phyloP scores from a whole-genome alignment of 92 coral and sea anemone species.

The Epizoanthus stellaris region DNA sequence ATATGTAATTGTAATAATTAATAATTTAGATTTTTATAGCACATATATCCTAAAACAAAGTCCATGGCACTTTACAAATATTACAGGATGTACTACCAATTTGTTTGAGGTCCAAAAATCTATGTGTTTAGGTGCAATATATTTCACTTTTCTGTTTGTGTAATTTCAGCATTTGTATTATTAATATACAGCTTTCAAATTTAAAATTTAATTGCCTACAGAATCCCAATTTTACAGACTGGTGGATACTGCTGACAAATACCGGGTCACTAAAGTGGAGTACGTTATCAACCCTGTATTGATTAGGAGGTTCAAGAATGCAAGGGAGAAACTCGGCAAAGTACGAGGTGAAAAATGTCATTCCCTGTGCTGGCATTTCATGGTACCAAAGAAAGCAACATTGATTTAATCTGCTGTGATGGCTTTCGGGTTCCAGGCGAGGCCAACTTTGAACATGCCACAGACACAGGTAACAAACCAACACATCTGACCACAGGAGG shows the following conservation, averaged over 20 bases:
- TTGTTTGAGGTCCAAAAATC: too few relatives aligned
- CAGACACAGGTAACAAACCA: slow-evolving; percentile 64
- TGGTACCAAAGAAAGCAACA: slow-evolving; percentile 79
- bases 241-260: slow-evolving; percentile 75
- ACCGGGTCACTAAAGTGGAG: slow-evolving; percentile 79
- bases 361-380: slow-evolving; percentile 85
- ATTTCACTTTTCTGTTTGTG: too few relatives aligned
- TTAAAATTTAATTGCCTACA: slow-evolving; percentile 1
- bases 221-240: slow-evolving; percentile 88
- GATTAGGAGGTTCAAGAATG: slow-evolving; percentile 73
- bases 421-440: slow-evolving; percentile 85
- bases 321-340: slow-evolving; percentile 53
- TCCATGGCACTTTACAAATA: too few relatives aligned
- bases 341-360: slow-evolving; percentile 65
- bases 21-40: too few relatives aligned
- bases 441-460: slow-evolving; percentile 77
- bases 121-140: too few relatives aligned
- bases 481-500: neutral
- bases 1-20: too few relatives aligned
- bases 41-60: too few relatives aligned
- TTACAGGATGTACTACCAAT: too few relatives aligned
- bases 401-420: slow-evolving; percentile 70
- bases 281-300: slow-evolving; percentile 75
- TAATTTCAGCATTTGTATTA: too few relatives aligned
- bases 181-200: neutral